A percentile compares a stretch with the other conserved stretches of the same genome.
These are phyloP conservation scores for Vesta saturnalis DNA, from an alignment of 2,888 invertebrate species.

Conservation along the genomic window DNA sequence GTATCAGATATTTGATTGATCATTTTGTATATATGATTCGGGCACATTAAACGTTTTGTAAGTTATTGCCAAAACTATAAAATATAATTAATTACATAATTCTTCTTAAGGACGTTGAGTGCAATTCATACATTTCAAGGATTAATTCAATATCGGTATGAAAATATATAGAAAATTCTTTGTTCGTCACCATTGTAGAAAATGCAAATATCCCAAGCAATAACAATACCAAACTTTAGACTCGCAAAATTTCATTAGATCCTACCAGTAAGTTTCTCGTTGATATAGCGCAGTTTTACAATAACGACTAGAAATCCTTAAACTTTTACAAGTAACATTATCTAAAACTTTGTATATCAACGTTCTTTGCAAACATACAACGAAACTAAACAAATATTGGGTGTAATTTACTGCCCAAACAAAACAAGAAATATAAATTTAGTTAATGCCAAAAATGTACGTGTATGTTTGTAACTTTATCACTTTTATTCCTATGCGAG, in stretches of 20 bases:
- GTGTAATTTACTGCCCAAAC: constrained; percentile 5
- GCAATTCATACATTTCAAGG: too few relatives aligned
- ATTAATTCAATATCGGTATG: too few relatives aligned
- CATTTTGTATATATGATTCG: too few relatives aligned
- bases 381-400: constrained; percentile 7
- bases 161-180: background rate
- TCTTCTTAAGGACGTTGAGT: too few relatives aligned
- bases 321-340: background rate
- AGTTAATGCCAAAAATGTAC: background rate
- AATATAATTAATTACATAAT: too few relatives aligned
- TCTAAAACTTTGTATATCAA: constrained; percentile 6
- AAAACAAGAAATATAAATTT: constrained; percentile 10
- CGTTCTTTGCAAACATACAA: background rate
- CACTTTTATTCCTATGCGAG: background rate
- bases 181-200: background rate
- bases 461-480: background rate
- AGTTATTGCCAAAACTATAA: too few relatives aligned
- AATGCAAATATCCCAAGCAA: background rate
- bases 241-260: constrained; percentile 6
- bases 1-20: too few relatives aligned
- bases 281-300: constrained; percentile 4
- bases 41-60: too few relatives aligned
- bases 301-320: background rate
- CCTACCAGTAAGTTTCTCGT: background rate
- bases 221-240: background rate